phyloP scores from a whole-genome alignment of 1,140 invertebrate species.

The Drosophila virilis region DNA sequence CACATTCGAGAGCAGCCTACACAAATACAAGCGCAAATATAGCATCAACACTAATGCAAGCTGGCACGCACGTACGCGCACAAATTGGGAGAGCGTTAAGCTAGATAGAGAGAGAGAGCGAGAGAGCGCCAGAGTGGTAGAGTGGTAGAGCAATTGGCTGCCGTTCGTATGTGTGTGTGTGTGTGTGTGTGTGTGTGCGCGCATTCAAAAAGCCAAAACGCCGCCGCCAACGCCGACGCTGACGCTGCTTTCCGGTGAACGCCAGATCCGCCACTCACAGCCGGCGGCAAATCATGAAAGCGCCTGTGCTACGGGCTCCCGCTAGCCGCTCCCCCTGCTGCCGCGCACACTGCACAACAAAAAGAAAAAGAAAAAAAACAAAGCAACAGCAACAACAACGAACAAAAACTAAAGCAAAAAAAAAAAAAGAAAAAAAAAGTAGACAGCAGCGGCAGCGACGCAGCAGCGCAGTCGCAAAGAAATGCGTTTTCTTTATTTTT shows the following conservation, averaged over 20 bases:
- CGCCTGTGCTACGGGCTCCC: constrained; percentile 33
- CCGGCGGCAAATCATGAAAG: constrained; percentile 79
- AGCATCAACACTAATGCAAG: constrained; percentile 12
- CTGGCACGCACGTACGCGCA: constrained; percentile 18
- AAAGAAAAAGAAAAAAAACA: constrained; percentile 17
- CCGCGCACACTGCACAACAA: constrained; percentile 35
- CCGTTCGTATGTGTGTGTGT: background rate
- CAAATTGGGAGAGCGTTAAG: constrained; percentile 3
- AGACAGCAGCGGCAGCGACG: constrained; percentile 12
- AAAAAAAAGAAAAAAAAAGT: constrained; percentile 44
- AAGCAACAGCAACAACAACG: background rate
- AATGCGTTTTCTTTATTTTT: constrained; percentile 79
- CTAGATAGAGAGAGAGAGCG: background rate
- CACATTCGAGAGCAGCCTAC: constrained; percentile 76
- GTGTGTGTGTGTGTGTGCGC: constrained; percentile 2
- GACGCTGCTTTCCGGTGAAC: constrained; percentile 66
- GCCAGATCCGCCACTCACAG: constrained; percentile 59
- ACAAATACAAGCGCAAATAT: constrained; percentile 52
- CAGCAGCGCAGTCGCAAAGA: constrained; percentile 57
- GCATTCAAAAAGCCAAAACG: constrained; percentile 57
- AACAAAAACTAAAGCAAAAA: constrained; percentile 1
- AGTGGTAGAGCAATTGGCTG: background rate
- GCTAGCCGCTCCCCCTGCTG: background rate
- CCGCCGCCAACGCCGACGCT: constrained; percentile 33
- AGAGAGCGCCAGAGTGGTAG: background rate